Base-by-base conservation (phyloP, 2,888 invertebrate genomes). In the Neoaliturus tenellus region DNA sequence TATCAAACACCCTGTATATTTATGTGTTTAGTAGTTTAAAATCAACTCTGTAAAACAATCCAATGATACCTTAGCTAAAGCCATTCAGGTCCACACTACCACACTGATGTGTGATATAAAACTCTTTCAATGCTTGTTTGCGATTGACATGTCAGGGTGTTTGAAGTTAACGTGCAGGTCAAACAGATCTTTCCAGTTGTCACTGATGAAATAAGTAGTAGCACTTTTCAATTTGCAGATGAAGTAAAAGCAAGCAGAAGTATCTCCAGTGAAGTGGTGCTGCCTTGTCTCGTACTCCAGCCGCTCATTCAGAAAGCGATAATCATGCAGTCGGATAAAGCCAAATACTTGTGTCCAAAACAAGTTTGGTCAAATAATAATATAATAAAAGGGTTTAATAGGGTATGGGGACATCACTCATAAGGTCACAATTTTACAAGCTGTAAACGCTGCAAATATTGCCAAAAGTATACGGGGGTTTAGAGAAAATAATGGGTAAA, bases 211-310 rank as follows among this genome's bases (percentile, higher is more conserved):
- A n/a, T n/a, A n/a, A n/a, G n/a, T n/a, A n/a, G n/a, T n/a, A n/a
- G n/a, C n/a, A n/a, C n/a, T n/a, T n/a, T n/a, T n/a, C n/a, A n/a
- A n/a, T n/a, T n/a, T n/a, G n/a, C n/a, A n/a, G 20, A 62, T 62
- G n/a, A 25, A 62, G 17, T 62, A 25, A 62, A 14, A 31, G 31
- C 62, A 14, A 62, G 62, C 62, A 14, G 4, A 20, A 62, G 62
- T n/a, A n/a, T 25, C 62, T 28, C 17, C 12, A 1, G 25, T 62
- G 62, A 62, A 28, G 62, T 62, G 62, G 62, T 28, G 62, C 17
- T 28, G 62, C 62, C 62, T 62, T 28, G 62, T 62, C 62, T 62
- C 62, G 31, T 31, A 62, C 31, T 5, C 31, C 62, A 62, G 62
- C 62, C 17, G 31, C 62, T 62, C 14, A 14, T 25, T 25, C 31